Evolutionary conservation across 2,797 vertebrate genomes (phyloP).

Genomic region (Sebastiscus albofasciatus): DNA sequence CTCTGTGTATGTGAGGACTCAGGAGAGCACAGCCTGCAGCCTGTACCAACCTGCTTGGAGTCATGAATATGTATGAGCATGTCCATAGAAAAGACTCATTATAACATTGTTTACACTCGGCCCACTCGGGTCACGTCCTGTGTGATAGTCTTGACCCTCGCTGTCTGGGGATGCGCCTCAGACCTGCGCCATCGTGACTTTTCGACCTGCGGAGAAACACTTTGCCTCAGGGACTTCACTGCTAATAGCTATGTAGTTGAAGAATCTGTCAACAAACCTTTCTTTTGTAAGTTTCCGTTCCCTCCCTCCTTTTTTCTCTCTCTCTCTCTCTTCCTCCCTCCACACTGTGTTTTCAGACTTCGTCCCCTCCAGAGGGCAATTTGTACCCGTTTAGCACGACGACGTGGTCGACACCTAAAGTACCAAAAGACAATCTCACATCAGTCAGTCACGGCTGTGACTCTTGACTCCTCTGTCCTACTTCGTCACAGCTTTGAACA

Average conservation of each 20-base stretch:
- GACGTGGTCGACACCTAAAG: neutral
- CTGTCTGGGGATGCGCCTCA: conserved; percentile 6
- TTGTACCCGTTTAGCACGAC: neutral
- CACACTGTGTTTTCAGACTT: neutral
- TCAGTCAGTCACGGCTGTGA: neutral
- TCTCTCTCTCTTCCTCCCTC: neutral
- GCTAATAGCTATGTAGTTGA: neutral
- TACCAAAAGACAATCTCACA: neutral
- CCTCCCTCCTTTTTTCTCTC: neutral
- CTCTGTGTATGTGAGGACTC: neutral
- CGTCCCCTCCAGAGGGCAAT: neutral
- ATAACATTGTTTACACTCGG: conserved; percentile 37
- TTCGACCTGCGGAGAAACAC: conserved; percentile 1
- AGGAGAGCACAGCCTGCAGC: neutral
- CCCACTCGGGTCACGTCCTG: neutral
- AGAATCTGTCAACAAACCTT: conserved; percentile 1
- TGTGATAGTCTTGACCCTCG: neutral
- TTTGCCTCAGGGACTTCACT: neutral
- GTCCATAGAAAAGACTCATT: conserved; percentile 24
- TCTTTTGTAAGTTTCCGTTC: neutral
- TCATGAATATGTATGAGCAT: conserved; percentile 37
- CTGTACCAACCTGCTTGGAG: neutral
- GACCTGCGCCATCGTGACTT: conserved; percentile 8
- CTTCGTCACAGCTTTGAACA: neutral
- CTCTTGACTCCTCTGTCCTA: neutral